These are phyloP conservation scores for Carposina sasakii DNA, from an alignment of 1,140 invertebrate genomes.

Conservation along the genomic window DNA sequence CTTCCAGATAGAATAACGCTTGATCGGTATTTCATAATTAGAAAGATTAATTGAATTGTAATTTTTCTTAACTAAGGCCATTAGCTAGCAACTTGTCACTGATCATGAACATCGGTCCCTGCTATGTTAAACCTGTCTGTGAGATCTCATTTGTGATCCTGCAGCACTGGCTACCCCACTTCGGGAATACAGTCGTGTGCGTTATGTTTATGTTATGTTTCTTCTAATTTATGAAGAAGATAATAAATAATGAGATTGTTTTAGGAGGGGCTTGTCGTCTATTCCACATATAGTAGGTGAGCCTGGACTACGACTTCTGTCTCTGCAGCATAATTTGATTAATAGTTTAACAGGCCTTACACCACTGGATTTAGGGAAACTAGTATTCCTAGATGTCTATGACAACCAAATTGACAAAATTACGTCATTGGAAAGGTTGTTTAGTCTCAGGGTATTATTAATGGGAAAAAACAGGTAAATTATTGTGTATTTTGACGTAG, in stretches of 20 bases:
- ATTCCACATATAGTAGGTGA: conserved; percentile 88
- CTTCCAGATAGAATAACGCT: conserved; percentile 85
- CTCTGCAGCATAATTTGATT: conserved; percentile 93
- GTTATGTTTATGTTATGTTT: not conserved
- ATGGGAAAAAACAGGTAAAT: conserved; percentile 88
- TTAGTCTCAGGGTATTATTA: conserved; percentile 86
- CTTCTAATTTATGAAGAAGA: not conserved
- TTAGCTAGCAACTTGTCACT: too few relatives aligned
- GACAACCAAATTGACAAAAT: conserved; percentile 94
- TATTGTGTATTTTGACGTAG: not conserved
- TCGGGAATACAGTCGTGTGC: too few relatives aligned
- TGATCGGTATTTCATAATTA: conserved; percentile 75
- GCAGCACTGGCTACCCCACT: too few relatives aligned
- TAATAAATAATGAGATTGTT: conserved; percentile 19
- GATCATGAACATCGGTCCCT: too few relatives aligned
- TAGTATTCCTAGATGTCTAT: conserved; percentile 94
- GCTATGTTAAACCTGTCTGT: too few relatives aligned
- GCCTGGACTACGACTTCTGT: conserved; percentile 84
- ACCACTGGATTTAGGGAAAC: conserved; percentile 76
- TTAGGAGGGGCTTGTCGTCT: conserved; percentile 79
- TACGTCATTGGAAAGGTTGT: conserved; percentile 80
- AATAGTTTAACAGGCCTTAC: conserved; percentile 76
- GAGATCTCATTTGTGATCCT: too few relatives aligned
- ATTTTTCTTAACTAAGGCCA: too few relatives aligned
- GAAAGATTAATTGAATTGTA: too few relatives aligned